These are phyloP conservation scores for Drosophila pandora DNA, from an alignment of 1,140 invertebrate genomes.

Conservation along the genomic window DNA sequence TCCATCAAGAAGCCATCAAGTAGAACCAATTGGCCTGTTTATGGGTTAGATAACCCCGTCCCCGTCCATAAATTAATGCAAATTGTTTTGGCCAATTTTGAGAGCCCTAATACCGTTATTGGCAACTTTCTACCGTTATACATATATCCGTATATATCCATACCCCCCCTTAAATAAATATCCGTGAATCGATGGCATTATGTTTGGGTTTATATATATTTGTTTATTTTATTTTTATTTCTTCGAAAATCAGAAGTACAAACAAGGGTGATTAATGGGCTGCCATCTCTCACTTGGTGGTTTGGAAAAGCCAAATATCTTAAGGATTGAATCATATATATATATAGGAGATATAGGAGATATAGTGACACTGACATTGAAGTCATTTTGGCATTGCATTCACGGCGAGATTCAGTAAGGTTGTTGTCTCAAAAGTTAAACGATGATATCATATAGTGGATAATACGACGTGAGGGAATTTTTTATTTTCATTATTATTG, in stretches of 20 bases:
- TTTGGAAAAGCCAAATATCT: conserved; percentile 19
- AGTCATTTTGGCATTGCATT: conserved; percentile 45
- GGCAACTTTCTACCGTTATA: conserved; percentile 71
- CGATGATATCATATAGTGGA: conserved; percentile 66
- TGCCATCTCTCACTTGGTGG: background rate
- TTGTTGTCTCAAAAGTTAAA: conserved; percentile 54
- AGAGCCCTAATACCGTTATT: conserved; percentile 32
- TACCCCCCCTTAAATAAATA: conserved; percentile 31
- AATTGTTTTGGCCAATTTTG: conserved; percentile 15
- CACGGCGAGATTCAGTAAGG: conserved; percentile 16
- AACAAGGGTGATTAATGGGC: conserved; percentile 51
- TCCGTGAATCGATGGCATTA: conserved; percentile 27
- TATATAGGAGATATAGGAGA: conserved; percentile 12
- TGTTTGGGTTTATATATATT: background rate
- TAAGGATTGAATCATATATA: conserved; percentile 7
- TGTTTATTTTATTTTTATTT: conserved; percentile 6
- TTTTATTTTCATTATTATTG: conserved; percentile 50
- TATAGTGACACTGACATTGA: conserved; percentile 46
- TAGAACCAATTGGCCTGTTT: conserved; percentile 3
- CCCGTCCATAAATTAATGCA: conserved; percentile 26
- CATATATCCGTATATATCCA: background rate
- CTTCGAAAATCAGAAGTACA: conserved; percentile 60
- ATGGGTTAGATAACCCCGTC: conserved; percentile 3
- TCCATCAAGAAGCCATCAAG: background rate
- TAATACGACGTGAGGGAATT: conserved; percentile 65